A percentile compares a stretch with the other conserved stretches of the same genome.
These are phyloP conservation scores for Platichthys stellatus DNA, from an alignment of 2,113 vertebrate species.

Conservation along the genomic window DNA sequence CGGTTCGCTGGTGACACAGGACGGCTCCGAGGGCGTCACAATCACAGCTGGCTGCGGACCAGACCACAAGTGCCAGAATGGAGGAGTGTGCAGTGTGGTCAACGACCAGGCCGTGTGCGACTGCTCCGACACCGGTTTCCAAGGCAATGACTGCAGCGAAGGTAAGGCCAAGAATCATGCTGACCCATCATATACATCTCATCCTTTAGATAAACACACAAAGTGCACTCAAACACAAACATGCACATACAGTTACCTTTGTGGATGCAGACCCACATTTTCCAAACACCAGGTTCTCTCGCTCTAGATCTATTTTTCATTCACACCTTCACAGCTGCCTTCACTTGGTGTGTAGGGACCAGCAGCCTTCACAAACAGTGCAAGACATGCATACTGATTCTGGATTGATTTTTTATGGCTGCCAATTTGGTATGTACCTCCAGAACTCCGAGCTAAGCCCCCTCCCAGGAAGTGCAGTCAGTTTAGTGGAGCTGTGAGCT, in stretches of 20 bases:
- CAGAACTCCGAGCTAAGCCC: slow-evolving; percentile 34
- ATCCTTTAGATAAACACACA: slow-evolving; percentile 52
- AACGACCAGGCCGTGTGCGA: slow-evolving; percentile 93
- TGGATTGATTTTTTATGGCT: slow-evolving; percentile 66
- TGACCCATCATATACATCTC: slow-evolving; percentile 74
- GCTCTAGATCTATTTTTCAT: slow-evolving; percentile 53
- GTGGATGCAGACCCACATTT: slow-evolving; percentile 14
- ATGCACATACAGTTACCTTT: slow-evolving; percentile 13
- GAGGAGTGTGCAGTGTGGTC: slow-evolving; percentile 95
- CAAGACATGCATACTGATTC: slow-evolving; percentile 62
- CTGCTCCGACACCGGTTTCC: slow-evolving; percentile 96
- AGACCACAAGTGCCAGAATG: slow-evolving; percentile 93
- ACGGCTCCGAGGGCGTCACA: slow-evolving; percentile 90
- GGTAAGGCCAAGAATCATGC: slow-evolving; percentile 87
- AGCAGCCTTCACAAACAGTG: slow-evolving; percentile 59
- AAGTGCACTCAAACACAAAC: slow-evolving; percentile 10
- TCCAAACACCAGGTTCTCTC: slow-evolving; percentile 17
- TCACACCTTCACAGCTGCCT: slow-evolving; percentile 52
- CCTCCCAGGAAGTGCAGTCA: slow-evolving; percentile 33
- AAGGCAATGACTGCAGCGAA: slow-evolving; percentile 99
- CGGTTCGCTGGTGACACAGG: slow-evolving; percentile 79
- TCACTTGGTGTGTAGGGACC: slow-evolving; percentile 36
- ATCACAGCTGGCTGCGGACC: slow-evolving; percentile 86
- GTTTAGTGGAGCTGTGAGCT: slow-evolving; percentile 31
- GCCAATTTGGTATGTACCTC: slow-evolving; percentile 44